These are phyloP conservation scores for Alviniconcha strummeri DNA, from an alignment of 2,888 invertebrate genomes.

Conservation along the genomic window DNA sequence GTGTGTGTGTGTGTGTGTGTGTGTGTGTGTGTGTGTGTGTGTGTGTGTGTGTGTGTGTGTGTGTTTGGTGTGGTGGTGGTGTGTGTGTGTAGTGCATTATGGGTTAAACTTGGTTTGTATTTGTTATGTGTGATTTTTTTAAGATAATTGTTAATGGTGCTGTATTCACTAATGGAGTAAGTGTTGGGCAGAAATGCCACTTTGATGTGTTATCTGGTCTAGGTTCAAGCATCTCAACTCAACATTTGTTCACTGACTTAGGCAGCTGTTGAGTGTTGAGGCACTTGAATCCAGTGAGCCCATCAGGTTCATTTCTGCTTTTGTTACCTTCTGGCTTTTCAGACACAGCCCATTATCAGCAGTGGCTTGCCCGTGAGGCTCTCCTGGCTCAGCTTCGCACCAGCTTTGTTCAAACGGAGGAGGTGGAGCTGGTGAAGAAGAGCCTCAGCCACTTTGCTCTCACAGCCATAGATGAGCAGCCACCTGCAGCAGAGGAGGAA, in stretches of 20 bases:
- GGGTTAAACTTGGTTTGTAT: too few relatives aligned
- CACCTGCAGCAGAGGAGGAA: background rate
- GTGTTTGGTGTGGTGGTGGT: too few relatives aligned
- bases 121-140: too few relatives aligned
- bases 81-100: background rate
- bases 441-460: constrained; percentile 12
- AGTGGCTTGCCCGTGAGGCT: constrained; percentile 62
- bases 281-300: too few relatives aligned
- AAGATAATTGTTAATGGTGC: too few relatives aligned
- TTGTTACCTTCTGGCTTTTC: constrained; percentile 15
- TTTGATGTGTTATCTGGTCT: background rate
- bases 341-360: constrained; percentile 59
- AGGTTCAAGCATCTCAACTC: too few relatives aligned
- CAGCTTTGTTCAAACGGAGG: constrained; percentile 55
- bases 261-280: too few relatives aligned
- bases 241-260: too few relatives aligned
- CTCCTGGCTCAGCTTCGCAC: constrained; percentile 58
- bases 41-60: background rate
- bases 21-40: constrained; percentile 10
- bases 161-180: background rate
- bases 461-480: constrained; percentile 1
- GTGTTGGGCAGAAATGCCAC: background rate
- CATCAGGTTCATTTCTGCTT: too few relatives aligned
- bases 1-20: background rate
- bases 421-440: background rate